Conservation (phyloP, 2,888 invertebrate species). For the Hydropsyche betteni region DNA sequence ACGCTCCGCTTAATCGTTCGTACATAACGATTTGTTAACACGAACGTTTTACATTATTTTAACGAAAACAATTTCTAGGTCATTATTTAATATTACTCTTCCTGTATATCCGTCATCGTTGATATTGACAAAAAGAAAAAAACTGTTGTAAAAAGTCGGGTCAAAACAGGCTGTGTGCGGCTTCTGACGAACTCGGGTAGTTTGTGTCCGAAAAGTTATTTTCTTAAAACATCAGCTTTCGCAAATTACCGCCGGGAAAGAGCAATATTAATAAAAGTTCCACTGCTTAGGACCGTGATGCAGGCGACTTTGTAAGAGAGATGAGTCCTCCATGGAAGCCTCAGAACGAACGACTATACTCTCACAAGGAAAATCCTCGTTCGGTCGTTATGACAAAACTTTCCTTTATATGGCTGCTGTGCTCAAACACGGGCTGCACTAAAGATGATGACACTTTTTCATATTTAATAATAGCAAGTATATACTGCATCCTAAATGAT, state of each 20-base stretch:
- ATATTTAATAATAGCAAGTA: too few relatives aligned
- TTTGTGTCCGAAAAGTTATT: conserved; percentile 11
- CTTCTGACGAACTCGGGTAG: neutral
- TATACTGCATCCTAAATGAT: too few relatives aligned
- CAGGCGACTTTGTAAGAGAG: conserved; percentile 33
- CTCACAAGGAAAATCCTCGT: conserved; percentile 43
- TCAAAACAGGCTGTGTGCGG: neutral
- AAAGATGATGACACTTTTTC: too few relatives aligned
- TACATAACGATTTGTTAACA: too few relatives aligned
- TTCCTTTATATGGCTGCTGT: conserved; percentile 37
- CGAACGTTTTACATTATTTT: too few relatives aligned
- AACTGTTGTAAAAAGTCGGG: too few relatives aligned
- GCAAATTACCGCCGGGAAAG: conserved; percentile 39
- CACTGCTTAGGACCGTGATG: conserved; percentile 9
- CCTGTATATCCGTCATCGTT: too few relatives aligned
- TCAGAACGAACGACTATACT: conserved; percentile 12
- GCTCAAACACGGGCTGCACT: too few relatives aligned
- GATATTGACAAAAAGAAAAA: too few relatives aligned
- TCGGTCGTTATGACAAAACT: conserved; percentile 49
- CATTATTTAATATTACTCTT: too few relatives aligned
- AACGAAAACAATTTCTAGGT: too few relatives aligned
- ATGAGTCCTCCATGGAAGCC: conserved; percentile 31
- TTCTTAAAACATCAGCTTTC: conserved; percentile 40
- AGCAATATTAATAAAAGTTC: conserved; percentile 48
- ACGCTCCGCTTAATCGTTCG: too few relatives aligned